Conservation (phyloP, 1,140 invertebrate species). For the Brachionus koreanus region DNA sequence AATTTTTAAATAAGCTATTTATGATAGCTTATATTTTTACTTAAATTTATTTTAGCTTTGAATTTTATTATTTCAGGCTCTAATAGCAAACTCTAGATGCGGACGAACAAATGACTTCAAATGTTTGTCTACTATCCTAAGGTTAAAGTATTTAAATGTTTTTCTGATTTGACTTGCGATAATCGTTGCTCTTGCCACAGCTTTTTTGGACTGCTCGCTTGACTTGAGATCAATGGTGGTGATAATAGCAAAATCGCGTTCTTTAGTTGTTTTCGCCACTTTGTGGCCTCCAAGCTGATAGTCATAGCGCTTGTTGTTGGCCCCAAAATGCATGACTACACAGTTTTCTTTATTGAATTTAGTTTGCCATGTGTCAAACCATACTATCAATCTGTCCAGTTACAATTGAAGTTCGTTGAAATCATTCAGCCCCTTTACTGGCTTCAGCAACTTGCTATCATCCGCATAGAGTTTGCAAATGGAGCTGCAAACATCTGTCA, state of each 20-base stretch:
- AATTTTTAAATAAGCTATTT: no score
- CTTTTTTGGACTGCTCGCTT: not conserved
- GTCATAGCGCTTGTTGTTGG: not conserved
- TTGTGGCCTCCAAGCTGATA: not conserved
- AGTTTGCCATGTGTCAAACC: not conserved
- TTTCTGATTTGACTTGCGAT: not conserved
- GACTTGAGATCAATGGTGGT: not conserved
- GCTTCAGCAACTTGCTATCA: no score
- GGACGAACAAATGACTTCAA: not conserved
- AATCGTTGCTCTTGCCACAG: not conserved
- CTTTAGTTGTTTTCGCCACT: not conserved
- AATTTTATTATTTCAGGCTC: no score
- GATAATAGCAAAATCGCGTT: not conserved
- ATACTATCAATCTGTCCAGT: not conserved
- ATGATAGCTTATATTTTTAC: no score
- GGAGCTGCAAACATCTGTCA: not conserved
- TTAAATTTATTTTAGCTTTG: no score
- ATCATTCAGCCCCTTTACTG: not conserved
- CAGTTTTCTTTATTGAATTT: not conserved
- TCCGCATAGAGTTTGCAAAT: slow-evolving; percentile 10
- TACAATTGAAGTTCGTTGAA: not conserved
- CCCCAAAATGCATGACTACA: not conserved
- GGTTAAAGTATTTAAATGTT: not conserved
- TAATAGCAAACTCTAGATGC: not conserved
- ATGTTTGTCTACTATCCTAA: not conserved